Evolutionary conservation across 1,140 invertebrate genomes (phyloP).

Genomic region (Fopius arisanus): DNA sequence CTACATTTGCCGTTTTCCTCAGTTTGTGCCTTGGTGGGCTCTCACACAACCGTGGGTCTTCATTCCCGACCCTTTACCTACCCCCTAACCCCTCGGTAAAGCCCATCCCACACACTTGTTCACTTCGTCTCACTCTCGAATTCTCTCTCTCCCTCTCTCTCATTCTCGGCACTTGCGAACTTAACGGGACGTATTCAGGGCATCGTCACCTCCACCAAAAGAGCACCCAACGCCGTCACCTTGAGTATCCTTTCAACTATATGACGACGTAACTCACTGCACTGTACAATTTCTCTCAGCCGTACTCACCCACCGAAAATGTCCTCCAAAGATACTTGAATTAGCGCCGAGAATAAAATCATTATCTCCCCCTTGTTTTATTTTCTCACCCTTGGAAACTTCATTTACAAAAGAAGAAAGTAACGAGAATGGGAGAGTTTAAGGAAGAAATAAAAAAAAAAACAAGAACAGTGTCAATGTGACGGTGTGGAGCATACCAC

Average conservation of each 20-base stretch:
- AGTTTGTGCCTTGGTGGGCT: neutral
- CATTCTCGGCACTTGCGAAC: constrained; percentile 1
- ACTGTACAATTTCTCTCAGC: neutral
- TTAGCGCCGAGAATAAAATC: neutral
- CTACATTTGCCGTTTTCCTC: constrained; percentile 6
- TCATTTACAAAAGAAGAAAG: neutral
- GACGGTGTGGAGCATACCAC: neutral
- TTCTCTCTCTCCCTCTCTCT: constrained; percentile 7
- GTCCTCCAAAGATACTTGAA: neutral
- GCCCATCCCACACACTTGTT: neutral
- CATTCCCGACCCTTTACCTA: constrained; percentile 14
- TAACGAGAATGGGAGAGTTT: neutral
- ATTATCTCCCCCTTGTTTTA: neutral
- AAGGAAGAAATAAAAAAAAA: no score
- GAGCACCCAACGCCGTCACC: neutral
- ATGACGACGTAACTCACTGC: neutral
- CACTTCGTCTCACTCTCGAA: constrained; percentile 22
- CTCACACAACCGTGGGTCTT: neutral
- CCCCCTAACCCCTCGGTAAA: neutral
- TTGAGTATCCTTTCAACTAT: constrained; percentile 13
- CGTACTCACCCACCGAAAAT: neutral
- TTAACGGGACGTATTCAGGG: constrained; percentile 17
- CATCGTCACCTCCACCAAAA: constrained; percentile 16
- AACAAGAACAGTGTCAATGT: neutral
- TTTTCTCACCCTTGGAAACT: neutral